Evolutionary conservation across 2,888 invertebrate species (phyloP), one percentile per base, ranked within the genome.

Genomic region (Oligia fasciuncula): DNA sequence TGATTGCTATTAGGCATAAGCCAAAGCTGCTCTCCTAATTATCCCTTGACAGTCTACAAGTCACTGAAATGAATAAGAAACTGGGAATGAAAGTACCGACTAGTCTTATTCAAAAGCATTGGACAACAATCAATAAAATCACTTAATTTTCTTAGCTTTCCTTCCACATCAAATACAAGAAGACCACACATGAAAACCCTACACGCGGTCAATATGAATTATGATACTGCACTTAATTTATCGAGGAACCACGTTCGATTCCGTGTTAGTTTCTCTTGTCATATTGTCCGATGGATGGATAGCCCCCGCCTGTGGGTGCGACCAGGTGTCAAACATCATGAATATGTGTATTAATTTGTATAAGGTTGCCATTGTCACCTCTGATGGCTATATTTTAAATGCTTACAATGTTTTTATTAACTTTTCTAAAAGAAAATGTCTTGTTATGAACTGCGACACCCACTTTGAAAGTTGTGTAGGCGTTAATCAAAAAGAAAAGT

Each of bases 171-270:
- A 54, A 73, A 35, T 4, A 17, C 29, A 78, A 65, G 70, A 81
- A 73, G 84, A 83, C 60, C 76, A 68, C 65, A 73, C 73, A 87
- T 75, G 84, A 40, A 63, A 87, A 67, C 85, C 85, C 87, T 86
- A 85, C 65, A n/a, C 54, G 29, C 73, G 78, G 79, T 76, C 86
- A 86, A 76, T 80, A 92, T 94, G 93, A 95, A 92, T 94, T 94
- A 95, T 94, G 91, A 92, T 91, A 89, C 87, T 88, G 91, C 85
- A 88, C 84, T 90, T 94, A 93, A 95, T 95, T 95, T 95, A 95
- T 95, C 86, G 93, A 88, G 84, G 85, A 90, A 88, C 88, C 85
- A 77, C 80, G 87, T 91, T 90, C 91, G 90, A 93, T 93, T 93
- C 92, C 91, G 90, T 87, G 91, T 93, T 83, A 87, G 91, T 94